Conservation (phyloP, 2,113 vertebrate genomes). For the Hippopotamus amphibius region DNA sequence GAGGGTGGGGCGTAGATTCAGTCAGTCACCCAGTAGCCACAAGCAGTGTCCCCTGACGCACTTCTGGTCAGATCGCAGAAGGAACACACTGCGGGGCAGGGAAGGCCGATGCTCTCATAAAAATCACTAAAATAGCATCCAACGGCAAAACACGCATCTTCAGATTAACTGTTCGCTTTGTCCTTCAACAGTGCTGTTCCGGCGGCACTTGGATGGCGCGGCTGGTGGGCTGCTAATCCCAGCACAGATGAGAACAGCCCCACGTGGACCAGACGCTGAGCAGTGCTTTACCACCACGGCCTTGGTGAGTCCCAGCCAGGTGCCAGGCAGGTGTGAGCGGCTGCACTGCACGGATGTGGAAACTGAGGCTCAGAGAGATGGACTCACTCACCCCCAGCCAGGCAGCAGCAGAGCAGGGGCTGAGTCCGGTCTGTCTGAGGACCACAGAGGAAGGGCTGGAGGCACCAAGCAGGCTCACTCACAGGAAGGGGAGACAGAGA, state of each 20-base stretch:
- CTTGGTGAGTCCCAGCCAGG: rapidly evolving
- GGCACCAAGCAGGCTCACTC: not conserved
- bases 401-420: too few species aligned
- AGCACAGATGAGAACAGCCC: not conserved
- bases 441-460: not conserved
- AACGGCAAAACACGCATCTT: not conserved
- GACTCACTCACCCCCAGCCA: rapidly evolving
- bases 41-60: rapidly evolving
- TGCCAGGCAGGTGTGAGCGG: not conserved
- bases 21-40: rapidly evolving
- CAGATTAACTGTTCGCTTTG: not conserved
- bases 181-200: rapidly evolving
- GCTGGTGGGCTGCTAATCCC: rapidly evolving
- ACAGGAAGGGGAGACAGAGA: not conserved
- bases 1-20: not conserved
- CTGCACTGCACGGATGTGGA: too few species aligned
- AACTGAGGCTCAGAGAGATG: not conserved
- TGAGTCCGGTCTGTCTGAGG: not conserved
- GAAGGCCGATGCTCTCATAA: rapidly evolving
- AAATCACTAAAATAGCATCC: not conserved
- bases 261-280: rapidly evolving
- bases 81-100: not conserved
- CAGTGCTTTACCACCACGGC: rapidly evolving
- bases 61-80: rapidly evolving
- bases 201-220: rapidly evolving